These are phyloP conservation scores for Haemorhous mexicanus DNA, from an alignment of 2,113 vertebrate genomes.

Conservation along the genomic window DNA sequence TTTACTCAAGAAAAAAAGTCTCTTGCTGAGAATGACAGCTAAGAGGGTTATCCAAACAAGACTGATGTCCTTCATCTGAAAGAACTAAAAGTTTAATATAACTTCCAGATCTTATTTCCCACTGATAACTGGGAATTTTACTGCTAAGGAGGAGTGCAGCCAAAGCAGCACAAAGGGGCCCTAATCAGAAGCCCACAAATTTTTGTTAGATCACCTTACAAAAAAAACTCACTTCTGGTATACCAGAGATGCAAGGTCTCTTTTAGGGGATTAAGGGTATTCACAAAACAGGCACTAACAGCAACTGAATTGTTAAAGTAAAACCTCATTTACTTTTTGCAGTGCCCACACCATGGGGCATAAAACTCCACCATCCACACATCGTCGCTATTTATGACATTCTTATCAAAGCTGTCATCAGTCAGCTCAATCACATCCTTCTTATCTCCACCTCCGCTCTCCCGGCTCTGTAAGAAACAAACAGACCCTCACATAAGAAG, in stretches of 20 bases:
- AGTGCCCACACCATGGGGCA: conserved; percentile 98
- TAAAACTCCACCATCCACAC: conserved; percentile 98
- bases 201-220: neutral
- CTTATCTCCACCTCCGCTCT: conserved; percentile 75
- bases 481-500: neutral
- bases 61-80: neutral
- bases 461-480: conserved; percentile 63
- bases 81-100: neutral
- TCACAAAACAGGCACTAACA: neutral
- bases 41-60: neutral
- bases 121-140: neutral
- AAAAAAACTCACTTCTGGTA: neutral
- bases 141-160: neutral
- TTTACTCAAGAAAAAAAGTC: neutral
- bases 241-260: neutral
- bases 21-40: neutral
- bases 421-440: conserved; percentile 91
- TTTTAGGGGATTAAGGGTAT: neutral
- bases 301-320: neutral
- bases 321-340: conserved; percentile 87
- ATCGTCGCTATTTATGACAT: conserved; percentile 81
- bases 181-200: neutral
- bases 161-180: neutral
- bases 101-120: neutral
- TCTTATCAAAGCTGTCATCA: conserved; percentile 89